Conservation (phyloP, 2,797 vertebrate species). For the Brachyalestes nurse region DNA sequence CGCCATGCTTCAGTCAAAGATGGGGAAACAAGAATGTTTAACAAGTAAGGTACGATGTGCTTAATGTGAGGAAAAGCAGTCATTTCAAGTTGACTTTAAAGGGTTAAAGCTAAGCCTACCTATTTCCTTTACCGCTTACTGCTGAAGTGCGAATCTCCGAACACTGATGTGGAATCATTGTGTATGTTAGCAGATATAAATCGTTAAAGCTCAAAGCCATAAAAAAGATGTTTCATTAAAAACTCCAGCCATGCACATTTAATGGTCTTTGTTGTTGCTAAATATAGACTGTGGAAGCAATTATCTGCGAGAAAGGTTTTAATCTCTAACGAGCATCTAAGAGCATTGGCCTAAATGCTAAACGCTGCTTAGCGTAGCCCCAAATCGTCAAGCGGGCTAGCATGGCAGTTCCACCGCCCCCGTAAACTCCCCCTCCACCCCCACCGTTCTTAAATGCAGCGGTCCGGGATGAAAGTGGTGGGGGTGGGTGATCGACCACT, state of each 20-base stretch:
- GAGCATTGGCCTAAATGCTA: constrained; percentile 39
- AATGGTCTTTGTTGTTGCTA: constrained; percentile 28
- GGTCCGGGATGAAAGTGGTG: constrained; percentile 36
- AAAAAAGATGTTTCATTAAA: constrained; percentile 34
- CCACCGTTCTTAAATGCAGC: constrained; percentile 30
- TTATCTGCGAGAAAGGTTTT: constrained; percentile 40
- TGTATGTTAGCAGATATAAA: constrained; percentile 17
- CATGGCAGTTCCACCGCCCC: background rate
- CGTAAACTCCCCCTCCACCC: background rate
- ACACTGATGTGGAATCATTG: constrained; percentile 1
- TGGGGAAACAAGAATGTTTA: no score
- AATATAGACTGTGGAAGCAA: constrained; percentile 39
- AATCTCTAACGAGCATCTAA: constrained; percentile 45
- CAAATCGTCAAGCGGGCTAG: constrained; percentile 4
- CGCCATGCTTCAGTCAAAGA: no score
- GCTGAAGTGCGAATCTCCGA: constrained; percentile 12
- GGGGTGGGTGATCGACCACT: constrained; percentile 42
- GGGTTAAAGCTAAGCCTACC: background rate
- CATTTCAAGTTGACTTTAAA: no score
- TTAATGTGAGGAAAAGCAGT: no score
- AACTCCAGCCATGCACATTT: constrained; percentile 8
- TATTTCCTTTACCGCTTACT: background rate
- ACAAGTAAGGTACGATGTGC: no score
- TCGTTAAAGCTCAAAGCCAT: constrained; percentile 28
- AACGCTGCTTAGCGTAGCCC: constrained; percentile 22